Evolutionary conservation across 2,113 vertebrate genomes (phyloP), one percentile per base, ranked within the genome.

Genomic region (Suncus etruscus): DNA sequence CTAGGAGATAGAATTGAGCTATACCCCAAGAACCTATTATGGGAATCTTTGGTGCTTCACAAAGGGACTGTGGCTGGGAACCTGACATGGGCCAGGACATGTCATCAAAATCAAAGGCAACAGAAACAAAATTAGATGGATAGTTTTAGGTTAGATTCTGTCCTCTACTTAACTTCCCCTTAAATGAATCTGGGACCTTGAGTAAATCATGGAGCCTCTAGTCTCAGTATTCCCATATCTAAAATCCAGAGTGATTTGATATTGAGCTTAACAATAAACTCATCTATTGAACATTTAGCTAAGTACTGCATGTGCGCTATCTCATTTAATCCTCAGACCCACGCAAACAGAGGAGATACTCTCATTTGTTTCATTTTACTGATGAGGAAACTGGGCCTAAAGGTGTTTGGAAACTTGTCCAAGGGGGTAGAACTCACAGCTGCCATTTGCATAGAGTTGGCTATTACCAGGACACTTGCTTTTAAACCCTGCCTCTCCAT

Each of bases 401-500:
- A 47, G 25, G 39, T 4, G 14, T 90, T 93, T 58, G 84, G 39
- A 88, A 80, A 29, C 20, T 94, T 73, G 15, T 47, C 25, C n/a
- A 32, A 80, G 11, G 18, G 39, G 11, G 29, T 93, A 45, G 84
- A 79, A 69, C 66, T 72, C n/a, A 86, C 79, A 78, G 61, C n/a
- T 92, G 63, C 25, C 39, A 68, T 86, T 68, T 75, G 89, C 92
- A 77, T 29, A 20, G 27, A 70, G 39, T 87, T 47, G 32, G 63
- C 50, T 72, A 81, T 68, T 29, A 31, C n/a, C 27, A n/a, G 32
- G 25, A 20, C 70, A 87, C 69, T 84, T 94, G 78, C 89, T 73
- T 47, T 74, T 75, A 68, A 91, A 66, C 24, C 29, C 58, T 76
- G 66, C 54, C n/a, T 85, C 54, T 89, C 54, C 65, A 47, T 77